phyloP scores from a whole-genome alignment of 2,888 invertebrate genomes.

The Merodon equestris region DNA sequence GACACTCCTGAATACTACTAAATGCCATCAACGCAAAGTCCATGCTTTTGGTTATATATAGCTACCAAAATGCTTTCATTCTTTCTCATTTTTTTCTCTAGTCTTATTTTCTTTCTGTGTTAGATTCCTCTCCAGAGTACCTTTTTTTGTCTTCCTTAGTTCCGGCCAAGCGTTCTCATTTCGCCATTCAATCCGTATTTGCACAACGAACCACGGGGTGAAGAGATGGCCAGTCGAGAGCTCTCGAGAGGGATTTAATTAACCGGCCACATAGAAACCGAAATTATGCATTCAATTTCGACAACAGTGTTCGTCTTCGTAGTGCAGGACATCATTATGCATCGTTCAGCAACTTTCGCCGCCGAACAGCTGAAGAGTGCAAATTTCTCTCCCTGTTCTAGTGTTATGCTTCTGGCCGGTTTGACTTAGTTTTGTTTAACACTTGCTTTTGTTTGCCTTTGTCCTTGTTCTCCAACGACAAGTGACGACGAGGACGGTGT shows the following conservation, averaged over 20 bases:
- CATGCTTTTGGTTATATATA: slow-evolving; percentile 22
- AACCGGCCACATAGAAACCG: slow-evolving; percentile 50
- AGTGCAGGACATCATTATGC: slow-evolving; percentile 56
- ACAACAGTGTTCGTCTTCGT: slow-evolving; percentile 20
- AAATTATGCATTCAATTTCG: slow-evolving; percentile 54
- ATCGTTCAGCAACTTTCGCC: slow-evolving; percentile 33
- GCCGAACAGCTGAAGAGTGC: slow-evolving; percentile 15
- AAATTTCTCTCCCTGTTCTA: slow-evolving; percentile 29
- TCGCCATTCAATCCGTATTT: slow-evolving; percentile 8
- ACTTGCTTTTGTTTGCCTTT: slow-evolving; percentile 4
- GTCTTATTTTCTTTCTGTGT: neutral
- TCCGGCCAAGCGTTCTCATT: slow-evolving; percentile 20
- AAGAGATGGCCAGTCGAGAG: too few species aligned
- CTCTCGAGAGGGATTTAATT: slow-evolving; percentile 40
- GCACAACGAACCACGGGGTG: neutral
- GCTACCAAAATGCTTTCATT: neutral
- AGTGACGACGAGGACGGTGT: slow-evolving; percentile 40
- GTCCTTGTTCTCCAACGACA: slow-evolving; percentile 35
- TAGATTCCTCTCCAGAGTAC: neutral
- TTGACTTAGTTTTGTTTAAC: slow-evolving; percentile 19
- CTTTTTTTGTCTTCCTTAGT: neutral
- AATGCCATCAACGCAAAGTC: slow-evolving; percentile 38
- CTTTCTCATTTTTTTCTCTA: neutral
- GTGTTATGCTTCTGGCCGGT: slow-evolving; percentile 30
- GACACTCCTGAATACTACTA: slow-evolving; percentile 25